phyloP scores from a whole-genome alignment of 2,797 vertebrate species.

The Manis crassicaudata region DNA sequence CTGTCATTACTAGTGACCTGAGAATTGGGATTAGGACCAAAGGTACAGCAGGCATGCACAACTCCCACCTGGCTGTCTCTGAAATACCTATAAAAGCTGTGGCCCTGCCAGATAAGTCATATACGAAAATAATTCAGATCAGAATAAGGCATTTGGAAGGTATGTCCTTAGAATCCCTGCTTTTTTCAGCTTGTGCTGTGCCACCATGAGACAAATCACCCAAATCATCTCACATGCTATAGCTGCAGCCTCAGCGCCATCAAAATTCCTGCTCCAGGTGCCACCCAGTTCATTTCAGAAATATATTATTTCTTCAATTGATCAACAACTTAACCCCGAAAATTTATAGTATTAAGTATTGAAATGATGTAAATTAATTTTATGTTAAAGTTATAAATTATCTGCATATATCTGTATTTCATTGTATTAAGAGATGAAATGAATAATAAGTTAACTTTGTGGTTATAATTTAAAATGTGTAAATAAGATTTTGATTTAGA shows the following conservation, averaged over 20 bases:
- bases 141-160: not conserved
- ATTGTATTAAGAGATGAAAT: not conserved
- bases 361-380: not conserved
- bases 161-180: not conserved
- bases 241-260: not conserved
- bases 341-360: not conserved
- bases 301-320: not conserved
- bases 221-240: not conserved
- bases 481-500: conserved; percentile 46
- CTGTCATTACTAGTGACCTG: not conserved
- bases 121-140: not conserved
- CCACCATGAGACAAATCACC: not conserved
- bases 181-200: not conserved
- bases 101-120: not conserved
- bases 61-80: not conserved
- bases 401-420: not conserved
- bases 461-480: conserved; percentile 2
- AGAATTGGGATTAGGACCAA: not conserved
- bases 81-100: not conserved
- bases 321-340: not conserved
- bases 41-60: not conserved
- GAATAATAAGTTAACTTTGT: not conserved
- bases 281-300: not conserved
- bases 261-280: not conserved
- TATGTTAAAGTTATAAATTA: not conserved